Evolutionary conservation across 2,888 invertebrate genomes (phyloP), one percentile per base, ranked within the genome.

Genomic region (Diarsia mendica): DNA sequence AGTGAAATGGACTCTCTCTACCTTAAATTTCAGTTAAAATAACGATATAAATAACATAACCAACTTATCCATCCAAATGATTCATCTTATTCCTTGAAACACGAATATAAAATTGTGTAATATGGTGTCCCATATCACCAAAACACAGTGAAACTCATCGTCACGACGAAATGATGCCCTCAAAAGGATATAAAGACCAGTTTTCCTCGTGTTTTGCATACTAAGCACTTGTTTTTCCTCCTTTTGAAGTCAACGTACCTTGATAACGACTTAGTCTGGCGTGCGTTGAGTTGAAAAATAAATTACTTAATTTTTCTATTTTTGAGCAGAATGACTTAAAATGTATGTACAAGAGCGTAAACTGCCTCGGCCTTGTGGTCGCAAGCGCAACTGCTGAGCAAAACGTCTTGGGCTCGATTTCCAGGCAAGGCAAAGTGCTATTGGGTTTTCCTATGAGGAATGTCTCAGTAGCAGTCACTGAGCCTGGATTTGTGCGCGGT

Each of bases 191-290:
- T 69, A 63, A 58, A 67, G 49, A 70, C 51, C 18, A 82, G 69
- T 81, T 85, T 82, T 81, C 77, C 82, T 72, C 11, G n/a, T 72
- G 48, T 18, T 85, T 85, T n/a, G 72, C 82, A 85, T 82, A 82
- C 44, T 61, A 76, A 85, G 39, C 49, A 72, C 55, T 55, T 76
- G 61, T 67, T 85, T 84, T 85, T 72, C 76, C 76, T 72, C 67
- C 10, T 76, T 74, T 65, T 28, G 53, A 67, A 75, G 82, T 85
- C 72, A 81, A 72, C 39, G 82, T 5, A 69, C 77, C 39, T 71
- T 66, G 46, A 53, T 70, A 60, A 33, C 28, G 15, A 58, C 44
- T 66, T 63, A 4, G n/a, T 48, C 46, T 13, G 5, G 13, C 3
- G 6, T 39, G 61, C 46, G 53, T 64, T 49, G 28, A 20, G 49